Percentiles rank a stretch among this genome's conserved stretches.
Evolutionary conservation across 2,797 vertebrate genomes (phyloP).

Genomic region (Erethizon dorsatum): DNA sequence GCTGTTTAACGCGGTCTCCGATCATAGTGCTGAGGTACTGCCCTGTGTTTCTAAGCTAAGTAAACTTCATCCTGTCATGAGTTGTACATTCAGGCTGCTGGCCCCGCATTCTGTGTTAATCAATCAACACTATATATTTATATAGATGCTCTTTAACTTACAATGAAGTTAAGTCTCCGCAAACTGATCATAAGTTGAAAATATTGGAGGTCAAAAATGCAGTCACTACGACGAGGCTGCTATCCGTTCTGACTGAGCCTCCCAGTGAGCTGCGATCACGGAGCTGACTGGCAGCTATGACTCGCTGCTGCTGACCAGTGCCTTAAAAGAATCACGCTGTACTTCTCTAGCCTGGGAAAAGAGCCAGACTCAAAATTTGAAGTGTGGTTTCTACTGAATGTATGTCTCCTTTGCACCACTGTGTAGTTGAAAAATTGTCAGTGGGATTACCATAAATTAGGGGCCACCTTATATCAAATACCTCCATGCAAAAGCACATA

Average conservation of each 20-base stretch:
- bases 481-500: slow-evolving; percentile 40
- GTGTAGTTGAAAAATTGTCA: not conserved
- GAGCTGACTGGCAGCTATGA: too few species aligned
- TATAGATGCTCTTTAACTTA: not conserved
- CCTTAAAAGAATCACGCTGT: not conserved
- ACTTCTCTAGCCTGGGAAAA: not conserved
- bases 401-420: not conserved
- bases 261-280: too few species aligned
- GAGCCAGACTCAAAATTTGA: not conserved
- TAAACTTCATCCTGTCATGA: not conserved
- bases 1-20: not conserved
- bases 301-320: not conserved
- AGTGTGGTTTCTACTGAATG: not conserved
- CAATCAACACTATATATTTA: not conserved
- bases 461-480: not conserved
- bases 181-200: not conserved
- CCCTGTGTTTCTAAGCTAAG: not conserved
- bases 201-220: too few species aligned
- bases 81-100: not conserved
- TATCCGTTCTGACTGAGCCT: not conserved
- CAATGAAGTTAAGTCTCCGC: not conserved
- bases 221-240: too few species aligned
- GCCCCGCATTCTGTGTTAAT: not conserved
- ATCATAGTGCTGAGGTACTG: not conserved
- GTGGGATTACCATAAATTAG: not conserved